Conservation (phyloP, 2,888 invertebrate genomes). For the Philopedon plagiatum region DNA sequence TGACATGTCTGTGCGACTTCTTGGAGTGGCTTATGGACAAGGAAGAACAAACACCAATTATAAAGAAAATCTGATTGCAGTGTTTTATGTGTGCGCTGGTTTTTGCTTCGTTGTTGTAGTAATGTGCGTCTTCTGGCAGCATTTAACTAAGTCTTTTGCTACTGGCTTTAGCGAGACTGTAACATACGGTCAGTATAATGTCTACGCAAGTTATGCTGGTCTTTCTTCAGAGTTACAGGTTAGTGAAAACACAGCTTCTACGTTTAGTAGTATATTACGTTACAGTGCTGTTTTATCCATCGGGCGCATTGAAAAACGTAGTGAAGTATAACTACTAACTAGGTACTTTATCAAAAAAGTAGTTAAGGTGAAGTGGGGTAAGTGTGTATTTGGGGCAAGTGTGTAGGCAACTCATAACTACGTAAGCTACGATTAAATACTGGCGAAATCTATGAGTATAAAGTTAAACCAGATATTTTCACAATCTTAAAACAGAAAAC, state of each 20-base stretch:
- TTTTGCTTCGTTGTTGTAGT: not conserved
- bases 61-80: not conserved
- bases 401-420: no score
- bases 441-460: no score
- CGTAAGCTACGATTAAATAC: no score
- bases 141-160: conserved; percentile 9
- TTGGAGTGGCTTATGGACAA: not conserved
- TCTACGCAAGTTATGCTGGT: not conserved
- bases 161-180: not conserved
- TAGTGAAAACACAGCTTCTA: not conserved
- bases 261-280: no score
- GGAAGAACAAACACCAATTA: not conserved
- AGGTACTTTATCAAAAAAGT: no score
- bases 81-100: not conserved
- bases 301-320: no score
- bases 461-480: no score
- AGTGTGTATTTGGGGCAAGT: no score
- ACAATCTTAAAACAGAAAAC: no score
- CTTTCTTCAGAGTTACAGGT: conserved; percentile 6
- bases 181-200: not conserved
- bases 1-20: not conserved
- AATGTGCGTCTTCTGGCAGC: not conserved
- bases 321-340: no score
- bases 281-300: no score
- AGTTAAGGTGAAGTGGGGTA: no score